Evolutionary conservation across 2,888 invertebrate species (phyloP), one percentile per base, ranked within the genome.

Genomic region (Drosophila buzzatii): DNA sequence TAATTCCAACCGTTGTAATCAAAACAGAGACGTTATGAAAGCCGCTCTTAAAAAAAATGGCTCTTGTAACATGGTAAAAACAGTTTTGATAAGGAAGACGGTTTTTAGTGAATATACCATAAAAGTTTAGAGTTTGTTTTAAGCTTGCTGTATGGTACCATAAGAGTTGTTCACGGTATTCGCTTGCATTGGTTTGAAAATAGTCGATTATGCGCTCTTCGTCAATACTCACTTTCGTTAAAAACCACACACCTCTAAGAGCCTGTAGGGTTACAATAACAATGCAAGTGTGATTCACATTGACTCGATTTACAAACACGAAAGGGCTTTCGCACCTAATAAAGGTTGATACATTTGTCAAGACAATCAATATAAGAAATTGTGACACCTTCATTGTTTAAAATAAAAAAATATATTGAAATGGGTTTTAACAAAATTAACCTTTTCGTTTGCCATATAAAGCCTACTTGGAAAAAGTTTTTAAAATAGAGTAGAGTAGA

Each of bases 221-320:
- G n/a, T 49, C n/a, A 5, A 31, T 31, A 49, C 31, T 49, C 47
- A 49, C 27, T 49, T 49, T 49, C 16, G 47, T 49, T 16, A 27
- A 2, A 27, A 49, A 49, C 47, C 47, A 49, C 31, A 6, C 16
- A 7, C 16, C 9, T 8, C 8, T 23, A 9, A 49, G 8, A 9
- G n/a, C 3, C 47, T 10, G 9, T 9, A 49, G 9, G n/a, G n/a
- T 31, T 27, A 31, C 27, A 49, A 49, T 31, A 49, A 49, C 14
- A 16, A n/a, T 16, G 16, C 3, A 3, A 31, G 27, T 49, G 8
- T 9, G 31, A 4, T 49, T 49, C 27, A 49, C 47, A 5, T 49
- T 8, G 16, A 49, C 14, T 27, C 47, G 47, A 16, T 31, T 49
- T 27, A 49, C 16, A n/a, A 31, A 49, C 16, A 49, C 8, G 2